A percentile compares a stretch with the other conserved stretches of the same genome.
These are phyloP conservation scores for Nasonia giraulti DNA, from an alignment of 1,140 invertebrate genomes.

Conservation along the genomic window DNA sequence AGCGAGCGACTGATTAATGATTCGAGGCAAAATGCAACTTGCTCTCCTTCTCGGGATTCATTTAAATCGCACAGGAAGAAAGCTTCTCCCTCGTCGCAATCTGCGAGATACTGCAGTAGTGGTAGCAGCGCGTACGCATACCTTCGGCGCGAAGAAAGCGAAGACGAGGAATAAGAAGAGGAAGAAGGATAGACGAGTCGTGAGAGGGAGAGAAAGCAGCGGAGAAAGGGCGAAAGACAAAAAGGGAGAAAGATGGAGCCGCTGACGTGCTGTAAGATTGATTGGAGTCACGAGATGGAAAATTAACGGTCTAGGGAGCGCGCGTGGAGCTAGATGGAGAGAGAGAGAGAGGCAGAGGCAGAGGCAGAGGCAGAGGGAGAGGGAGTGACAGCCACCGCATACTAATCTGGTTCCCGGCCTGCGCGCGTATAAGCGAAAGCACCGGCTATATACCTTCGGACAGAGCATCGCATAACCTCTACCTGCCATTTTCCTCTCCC, in stretches of 20 bases:
- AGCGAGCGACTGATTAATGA: constrained; percentile 28
- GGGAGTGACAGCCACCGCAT: constrained; percentile 67
- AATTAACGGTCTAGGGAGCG: constrained; percentile 69
- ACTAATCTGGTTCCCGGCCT: constrained; percentile 63
- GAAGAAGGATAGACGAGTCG: neutral
- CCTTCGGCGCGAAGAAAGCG: neutral
- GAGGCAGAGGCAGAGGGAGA: constrained; percentile 50
- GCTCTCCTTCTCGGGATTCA: neutral
- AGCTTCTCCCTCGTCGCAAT: neutral
- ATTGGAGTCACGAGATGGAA: constrained; percentile 73
- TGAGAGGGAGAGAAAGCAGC: constrained; percentile 12
- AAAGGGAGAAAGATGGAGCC: constrained; percentile 57
- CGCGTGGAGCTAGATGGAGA: constrained; percentile 54
- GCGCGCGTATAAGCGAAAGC: constrained; percentile 21
- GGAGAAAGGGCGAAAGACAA: constrained; percentile 47
- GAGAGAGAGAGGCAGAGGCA: constrained; percentile 56
- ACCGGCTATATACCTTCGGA: constrained; percentile 24
- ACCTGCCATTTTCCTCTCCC: constrained; percentile 33
- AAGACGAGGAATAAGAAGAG: neutral
- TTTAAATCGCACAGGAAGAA: constrained; percentile 31
- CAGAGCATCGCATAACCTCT: constrained; percentile 43
- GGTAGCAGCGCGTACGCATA: neutral
- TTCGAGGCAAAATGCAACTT: constrained; percentile 23
- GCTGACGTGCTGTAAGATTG: constrained; percentile 70
- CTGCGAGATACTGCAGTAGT: neutral